Conservation (phyloP, 92 coral and sea anemone genomes). For the Parazoanthus darwini region DNA sequence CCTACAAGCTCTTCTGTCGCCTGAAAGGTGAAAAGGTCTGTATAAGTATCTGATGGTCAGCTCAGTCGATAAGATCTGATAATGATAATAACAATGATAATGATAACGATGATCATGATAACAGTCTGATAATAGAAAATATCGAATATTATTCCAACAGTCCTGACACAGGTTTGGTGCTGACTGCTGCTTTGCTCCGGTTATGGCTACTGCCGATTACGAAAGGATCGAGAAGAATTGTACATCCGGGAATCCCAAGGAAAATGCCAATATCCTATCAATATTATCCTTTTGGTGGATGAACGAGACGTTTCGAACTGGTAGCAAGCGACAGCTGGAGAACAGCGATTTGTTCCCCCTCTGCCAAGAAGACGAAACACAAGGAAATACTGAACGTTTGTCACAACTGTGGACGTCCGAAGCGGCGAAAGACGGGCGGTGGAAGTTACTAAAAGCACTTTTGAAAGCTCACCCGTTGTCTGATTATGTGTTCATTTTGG, state of each 20-base stretch:
- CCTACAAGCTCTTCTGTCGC: too few relatives aligned
- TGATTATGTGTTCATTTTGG: slow-evolving; percentile 20
- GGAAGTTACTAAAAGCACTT: slow-evolving; percentile 27
- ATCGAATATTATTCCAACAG: not conserved
- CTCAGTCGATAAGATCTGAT: too few relatives aligned
- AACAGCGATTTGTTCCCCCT: slow-evolving; percentile 19
- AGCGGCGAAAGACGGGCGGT: slow-evolving; percentile 1
- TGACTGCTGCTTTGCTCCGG: not conserved
- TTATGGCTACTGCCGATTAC: slow-evolving; percentile 14
- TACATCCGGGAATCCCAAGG: slow-evolving; percentile 24
- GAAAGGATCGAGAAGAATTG: slow-evolving; percentile 22
- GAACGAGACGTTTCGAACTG: not conserved
- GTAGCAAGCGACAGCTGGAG: slow-evolving; percentile 39
- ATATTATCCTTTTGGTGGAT: slow-evolving; percentile 36
- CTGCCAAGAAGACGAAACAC: slow-evolving; percentile 31
- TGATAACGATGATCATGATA: too few relatives aligned
- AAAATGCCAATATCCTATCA: slow-evolving; percentile 3
- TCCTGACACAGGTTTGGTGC: not conserved
- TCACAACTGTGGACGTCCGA: slow-evolving; percentile 19
- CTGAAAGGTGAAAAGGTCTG: too few relatives aligned
- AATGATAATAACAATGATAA: too few relatives aligned
- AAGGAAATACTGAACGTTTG: slow-evolving; percentile 1
- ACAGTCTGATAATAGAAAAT: too few relatives aligned
- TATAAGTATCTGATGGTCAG: too few relatives aligned
- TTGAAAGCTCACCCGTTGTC: slow-evolving; percentile 11